Base-by-base conservation (phyloP, 2,797 vertebrate genomes). In the Poeciliopsis gracilis region DNA sequence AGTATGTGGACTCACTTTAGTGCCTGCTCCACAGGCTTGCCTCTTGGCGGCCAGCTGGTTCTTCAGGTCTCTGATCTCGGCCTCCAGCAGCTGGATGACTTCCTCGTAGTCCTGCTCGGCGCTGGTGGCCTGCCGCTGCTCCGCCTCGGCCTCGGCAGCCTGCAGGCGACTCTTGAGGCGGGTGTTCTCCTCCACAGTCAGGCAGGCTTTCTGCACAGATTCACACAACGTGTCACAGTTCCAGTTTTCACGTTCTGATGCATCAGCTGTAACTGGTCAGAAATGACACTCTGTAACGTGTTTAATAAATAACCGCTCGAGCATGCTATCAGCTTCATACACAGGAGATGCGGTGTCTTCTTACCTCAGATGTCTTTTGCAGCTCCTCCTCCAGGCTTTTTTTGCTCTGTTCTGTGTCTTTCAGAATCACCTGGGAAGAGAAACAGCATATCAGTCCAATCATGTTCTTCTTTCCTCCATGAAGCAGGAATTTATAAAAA, bases 41-140 rank as follows among this genome's bases (percentile, higher is more conserved):
- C 95, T 96, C 82, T 94, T 97, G 59, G 91, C 92, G 0, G 78
- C 84, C 80, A 97, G 88, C 90, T 97, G 95, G 78, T 93, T 96
- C 91, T 98, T 98, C 82, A 98, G 95, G 90, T 98, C 97, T 72
- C 82, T 93, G 89, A 98, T 97, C 89, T 98, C 97, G 0, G 97
- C 95, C 89, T 98, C 97, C 85, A 98, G 95, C 73, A 98, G 93
- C 84, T 95, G 96, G 86, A 98, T 97, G 61, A 97, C 97, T 87
- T 97, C 97, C 91, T 98, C 97, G 0, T 98, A 98, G 94, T 98
- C 97, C 91, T 97, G 97, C 89, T 98, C 97, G 0, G 96, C 97
- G 0, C 96, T 95, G 92, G 94, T 95, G 1, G 93, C 88, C 77
- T 94, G 95, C 53, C 90, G 90, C 93, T 94, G 96, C 28, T 91